Evolutionary conservation across 1,140 invertebrate species (phyloP).

Genomic region (Neotoxoptera formosana): DNA sequence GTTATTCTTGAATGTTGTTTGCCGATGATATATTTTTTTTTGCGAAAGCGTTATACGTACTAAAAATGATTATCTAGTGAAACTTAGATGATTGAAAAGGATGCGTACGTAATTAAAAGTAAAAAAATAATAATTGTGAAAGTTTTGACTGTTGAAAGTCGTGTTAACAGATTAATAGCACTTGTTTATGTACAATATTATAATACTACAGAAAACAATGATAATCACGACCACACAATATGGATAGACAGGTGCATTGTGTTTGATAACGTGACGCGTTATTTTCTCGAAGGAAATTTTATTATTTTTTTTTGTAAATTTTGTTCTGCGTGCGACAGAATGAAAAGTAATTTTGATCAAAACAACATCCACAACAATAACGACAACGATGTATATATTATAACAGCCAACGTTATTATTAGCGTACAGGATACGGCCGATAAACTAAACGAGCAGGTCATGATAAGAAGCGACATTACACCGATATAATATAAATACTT

Average conservation of each 20-base stretch:
- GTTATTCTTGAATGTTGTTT: not conserved
- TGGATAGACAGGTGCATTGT: not conserved
- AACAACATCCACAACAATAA: not conserved
- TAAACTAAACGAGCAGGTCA: not conserved
- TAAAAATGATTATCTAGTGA: not conserved
- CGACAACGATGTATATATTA: not conserved
- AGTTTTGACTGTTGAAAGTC: not conserved
- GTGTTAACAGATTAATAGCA: not conserved
- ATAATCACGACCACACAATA: not conserved
- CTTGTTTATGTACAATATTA: not conserved
- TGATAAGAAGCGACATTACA: not conserved
- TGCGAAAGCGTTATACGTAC: not conserved
- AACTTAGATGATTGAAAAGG: not conserved
- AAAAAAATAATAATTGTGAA: not conserved
- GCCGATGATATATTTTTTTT: too few relatives aligned
- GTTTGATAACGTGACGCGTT: not conserved
- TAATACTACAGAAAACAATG: not conserved
- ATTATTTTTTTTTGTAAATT: not conserved
- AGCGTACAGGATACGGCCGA: not conserved
- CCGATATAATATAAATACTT: not conserved
- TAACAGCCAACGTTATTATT: not conserved
- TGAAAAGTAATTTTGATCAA: not conserved
- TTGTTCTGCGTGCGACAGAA: not conserved
- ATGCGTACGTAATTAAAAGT: not conserved
- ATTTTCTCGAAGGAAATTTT: not conserved